Conservation (phyloP, 2,888 invertebrate species). For the Antheraea assamensis region DNA sequence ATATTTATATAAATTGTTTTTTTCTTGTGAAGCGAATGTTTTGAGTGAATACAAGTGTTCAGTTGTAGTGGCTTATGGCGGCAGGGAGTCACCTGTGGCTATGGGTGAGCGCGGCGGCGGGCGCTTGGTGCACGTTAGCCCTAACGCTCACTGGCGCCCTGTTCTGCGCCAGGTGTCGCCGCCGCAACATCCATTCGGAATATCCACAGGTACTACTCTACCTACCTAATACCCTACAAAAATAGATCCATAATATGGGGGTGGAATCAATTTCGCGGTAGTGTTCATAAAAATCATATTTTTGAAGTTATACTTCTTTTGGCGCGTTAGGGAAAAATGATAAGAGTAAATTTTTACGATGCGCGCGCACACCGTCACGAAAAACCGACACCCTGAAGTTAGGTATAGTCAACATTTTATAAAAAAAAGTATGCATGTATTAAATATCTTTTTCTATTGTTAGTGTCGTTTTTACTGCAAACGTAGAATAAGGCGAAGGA, state of each 20-base stretch:
- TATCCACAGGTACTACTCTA: conserved; percentile 33
- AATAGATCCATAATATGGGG: not conserved
- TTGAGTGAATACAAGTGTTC: conserved; percentile 23
- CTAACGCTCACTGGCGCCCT: conserved; percentile 30
- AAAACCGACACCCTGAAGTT: too few species aligned
- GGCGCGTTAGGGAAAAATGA: too few species aligned
- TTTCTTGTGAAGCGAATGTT: conserved; percentile 27
- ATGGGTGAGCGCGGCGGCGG: conserved; percentile 34
- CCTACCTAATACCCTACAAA: not conserved
- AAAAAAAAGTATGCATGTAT: too few species aligned
- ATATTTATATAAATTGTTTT: not conserved
- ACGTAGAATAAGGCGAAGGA: too few species aligned
- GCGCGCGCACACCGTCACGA: too few species aligned
- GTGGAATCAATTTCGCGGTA: too few species aligned
- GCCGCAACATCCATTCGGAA: conserved; percentile 19
- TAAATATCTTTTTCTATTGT: too few species aligned
- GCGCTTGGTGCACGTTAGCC: conserved; percentile 39
- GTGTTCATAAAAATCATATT: too few species aligned
- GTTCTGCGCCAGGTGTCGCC: conserved; percentile 31
- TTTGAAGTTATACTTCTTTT: too few species aligned
- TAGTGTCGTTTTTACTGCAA: too few species aligned
- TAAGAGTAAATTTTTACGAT: too few species aligned
- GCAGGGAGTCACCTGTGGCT: conserved; percentile 18
- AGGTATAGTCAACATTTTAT: too few species aligned
- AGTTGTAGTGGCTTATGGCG: conserved; percentile 23